These are phyloP conservation scores for Athalia rosae DNA, from an alignment of 2,888 invertebrate species.

Conservation along the genomic window DNA sequence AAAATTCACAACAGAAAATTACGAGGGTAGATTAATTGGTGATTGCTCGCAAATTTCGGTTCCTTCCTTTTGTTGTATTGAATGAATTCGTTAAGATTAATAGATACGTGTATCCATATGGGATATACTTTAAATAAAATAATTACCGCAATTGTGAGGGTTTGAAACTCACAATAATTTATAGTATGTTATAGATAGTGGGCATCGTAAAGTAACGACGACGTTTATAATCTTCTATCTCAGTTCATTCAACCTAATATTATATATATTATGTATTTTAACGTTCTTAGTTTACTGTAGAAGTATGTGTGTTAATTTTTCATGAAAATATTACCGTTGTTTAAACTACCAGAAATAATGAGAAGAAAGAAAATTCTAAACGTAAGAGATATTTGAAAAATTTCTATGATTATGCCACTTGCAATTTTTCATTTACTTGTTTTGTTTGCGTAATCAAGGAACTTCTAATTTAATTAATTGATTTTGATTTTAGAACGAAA, in stretches of 20 bases:
- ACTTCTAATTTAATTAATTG: too few species aligned
- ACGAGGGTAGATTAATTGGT: not conserved
- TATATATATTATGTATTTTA: slow-evolving; percentile 10
- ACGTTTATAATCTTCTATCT: slow-evolving; percentile 16
- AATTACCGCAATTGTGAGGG: slow-evolving; percentile 5
- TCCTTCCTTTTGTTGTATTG: not conserved
- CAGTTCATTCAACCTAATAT: slow-evolving; percentile 39
- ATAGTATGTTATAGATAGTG: slow-evolving; percentile 9
- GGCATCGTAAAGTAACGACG: slow-evolving; percentile 8
- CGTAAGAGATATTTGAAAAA: too few species aligned
- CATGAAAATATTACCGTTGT: too few species aligned
- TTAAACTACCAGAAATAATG: too few species aligned
- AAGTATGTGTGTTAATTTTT: not conserved
- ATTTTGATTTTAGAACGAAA: too few species aligned
- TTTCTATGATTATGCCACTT: too few species aligned
- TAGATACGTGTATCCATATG: too few species aligned
- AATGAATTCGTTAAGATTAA: too few species aligned
- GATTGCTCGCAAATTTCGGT: not conserved
- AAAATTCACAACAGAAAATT: not conserved
- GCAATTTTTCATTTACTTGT: too few species aligned
- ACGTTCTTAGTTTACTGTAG: slow-evolving; percentile 9
- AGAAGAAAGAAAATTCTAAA: too few species aligned
- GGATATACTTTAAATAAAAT: slow-evolving; percentile 25
- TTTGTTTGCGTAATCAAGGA: too few species aligned
- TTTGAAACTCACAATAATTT: not conserved